Conservation (phyloP, 2,113 vertebrate species). For the Syngnathoides biaculeatus region DNA sequence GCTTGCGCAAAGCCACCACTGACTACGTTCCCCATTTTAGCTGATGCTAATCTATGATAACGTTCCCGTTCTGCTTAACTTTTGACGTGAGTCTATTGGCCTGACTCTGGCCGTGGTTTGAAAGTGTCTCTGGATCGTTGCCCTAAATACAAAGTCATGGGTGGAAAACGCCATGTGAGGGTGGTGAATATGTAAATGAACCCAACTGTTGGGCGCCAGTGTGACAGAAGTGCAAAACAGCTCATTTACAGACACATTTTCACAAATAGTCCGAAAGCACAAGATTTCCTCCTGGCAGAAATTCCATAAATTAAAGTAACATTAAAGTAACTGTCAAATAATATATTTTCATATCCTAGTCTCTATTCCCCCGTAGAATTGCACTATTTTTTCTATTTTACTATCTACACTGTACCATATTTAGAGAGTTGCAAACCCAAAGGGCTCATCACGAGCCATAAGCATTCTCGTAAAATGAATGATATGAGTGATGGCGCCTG, state of each 20-base stretch:
- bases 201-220: neutral
- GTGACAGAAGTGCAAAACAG: neutral
- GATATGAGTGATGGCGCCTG: neutral
- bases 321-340: neutral
- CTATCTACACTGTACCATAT: neutral
- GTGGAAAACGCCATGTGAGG: too few species aligned
- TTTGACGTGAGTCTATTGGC: too few species aligned
- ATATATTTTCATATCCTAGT: conserved; percentile 24
- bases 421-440: neutral
- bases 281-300: neutral
- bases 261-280: neutral
- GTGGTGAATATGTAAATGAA: neutral
- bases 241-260: neutral
- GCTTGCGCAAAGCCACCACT: too few species aligned
- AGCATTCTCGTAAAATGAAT: conserved; percentile 2
- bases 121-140: too few species aligned
- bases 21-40: too few species aligned
- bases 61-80: too few species aligned
- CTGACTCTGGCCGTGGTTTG: too few species aligned
- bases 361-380: conserved; percentile 1
- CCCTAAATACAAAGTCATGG: too few species aligned
- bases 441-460: neutral
- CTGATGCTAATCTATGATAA: too few species aligned
- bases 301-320: neutral
- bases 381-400: neutral